Conservation (phyloP, 2,888 invertebrate species). For the Erynnis tages region DNA sequence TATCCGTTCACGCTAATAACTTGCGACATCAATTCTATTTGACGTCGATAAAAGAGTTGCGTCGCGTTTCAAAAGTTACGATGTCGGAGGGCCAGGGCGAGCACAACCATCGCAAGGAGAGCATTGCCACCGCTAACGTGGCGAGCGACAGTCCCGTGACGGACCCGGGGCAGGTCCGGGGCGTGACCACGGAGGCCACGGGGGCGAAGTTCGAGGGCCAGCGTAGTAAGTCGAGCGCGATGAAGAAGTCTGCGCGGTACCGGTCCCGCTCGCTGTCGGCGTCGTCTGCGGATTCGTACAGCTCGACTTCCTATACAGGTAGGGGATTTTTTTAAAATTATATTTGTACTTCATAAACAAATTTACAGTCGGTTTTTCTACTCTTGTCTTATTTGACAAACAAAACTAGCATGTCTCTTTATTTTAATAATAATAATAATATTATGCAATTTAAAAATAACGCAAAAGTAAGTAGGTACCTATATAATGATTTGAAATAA, state of each 20-base stretch:
- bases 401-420: no score
- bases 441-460: no score
- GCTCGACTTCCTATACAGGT: slow-evolving; percentile 88
- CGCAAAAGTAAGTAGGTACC: no score
- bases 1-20: neutral
- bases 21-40: no score
- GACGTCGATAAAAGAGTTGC: neutral
- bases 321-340: slow-evolving; percentile 39
- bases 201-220: slow-evolving; percentile 72
- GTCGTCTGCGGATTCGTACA: slow-evolving; percentile 97
- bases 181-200: slow-evolving; percentile 58
- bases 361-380: no score
- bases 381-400: no score
- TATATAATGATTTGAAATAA: no score
- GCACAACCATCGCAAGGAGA: slow-evolving; percentile 63
- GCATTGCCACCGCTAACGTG: slow-evolving; percentile 69
- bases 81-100: slow-evolving; percentile 73
- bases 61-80: slow-evolving; percentile 4
- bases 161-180: slow-evolving; percentile 85
- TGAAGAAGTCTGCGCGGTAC: slow-evolving; percentile 93
- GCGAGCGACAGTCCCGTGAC: slow-evolving; percentile 88
- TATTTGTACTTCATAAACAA: no score
- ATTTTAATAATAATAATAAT: no score
- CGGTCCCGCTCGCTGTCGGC: slow-evolving; percentile 95
- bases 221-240: slow-evolving; percentile 84